Conservation (phyloP, 2,888 invertebrate genomes). For the Anagyrus pseudococci region DNA sequence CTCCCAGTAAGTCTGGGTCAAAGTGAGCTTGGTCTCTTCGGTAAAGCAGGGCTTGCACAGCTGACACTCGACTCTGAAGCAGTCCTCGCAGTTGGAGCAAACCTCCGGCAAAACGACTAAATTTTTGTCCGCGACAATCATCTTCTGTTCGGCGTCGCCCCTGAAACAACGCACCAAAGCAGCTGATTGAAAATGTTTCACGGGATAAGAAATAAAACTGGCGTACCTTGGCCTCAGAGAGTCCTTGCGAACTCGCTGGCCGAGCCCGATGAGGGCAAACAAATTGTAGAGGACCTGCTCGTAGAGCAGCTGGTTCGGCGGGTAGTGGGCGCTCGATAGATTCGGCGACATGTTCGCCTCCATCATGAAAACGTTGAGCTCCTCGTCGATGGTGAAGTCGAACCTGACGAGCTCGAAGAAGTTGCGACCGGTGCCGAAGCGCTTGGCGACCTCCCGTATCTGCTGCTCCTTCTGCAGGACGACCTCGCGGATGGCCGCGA, state of each 20-base stretch:
- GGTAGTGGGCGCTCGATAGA: conserved; percentile 90
- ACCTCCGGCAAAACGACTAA: conserved; percentile 75
- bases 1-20: conserved; percentile 79
- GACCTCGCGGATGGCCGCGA: conserved; percentile 76
- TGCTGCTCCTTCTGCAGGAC: conserved; percentile 75
- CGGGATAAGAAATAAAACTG: not conserved
- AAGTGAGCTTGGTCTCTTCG: conserved; percentile 64
- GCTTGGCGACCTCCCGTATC: conserved; percentile 68
- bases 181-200: not conserved
- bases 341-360: conserved; percentile 99
- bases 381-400: conserved; percentile 89
- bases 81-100: conserved; percentile 71
- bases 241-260: conserved; percentile 62
- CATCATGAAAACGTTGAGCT: conserved; percentile 85
- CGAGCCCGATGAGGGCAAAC: conserved; percentile 80
- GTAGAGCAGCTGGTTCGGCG: conserved; percentile 86
- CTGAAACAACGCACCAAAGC: conserved; percentile 36
- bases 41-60: conserved; percentile 82
- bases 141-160: conserved; percentile 63
- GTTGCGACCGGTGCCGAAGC: conserved; percentile 62
- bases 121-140: conserved; percentile 81
- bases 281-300: conserved; percentile 90
- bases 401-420: conserved; percentile 96
- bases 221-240: conserved; percentile 60
- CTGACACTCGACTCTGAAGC: conserved; percentile 73